Conservation (phyloP, 2,888 invertebrate species). For the Apamea sordens region DNA sequence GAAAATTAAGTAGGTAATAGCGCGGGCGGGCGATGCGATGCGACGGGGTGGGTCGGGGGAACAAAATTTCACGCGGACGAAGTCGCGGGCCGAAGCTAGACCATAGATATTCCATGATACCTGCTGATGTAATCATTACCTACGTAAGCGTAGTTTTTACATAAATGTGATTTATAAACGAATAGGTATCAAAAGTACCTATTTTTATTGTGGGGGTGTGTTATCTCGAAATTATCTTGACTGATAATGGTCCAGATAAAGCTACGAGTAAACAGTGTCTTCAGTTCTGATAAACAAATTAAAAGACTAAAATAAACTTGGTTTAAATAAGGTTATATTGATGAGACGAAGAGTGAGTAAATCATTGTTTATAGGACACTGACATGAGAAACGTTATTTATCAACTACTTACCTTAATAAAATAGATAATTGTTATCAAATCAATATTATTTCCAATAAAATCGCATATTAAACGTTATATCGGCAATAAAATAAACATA, state of each 20-base stretch:
- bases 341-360: not conserved
- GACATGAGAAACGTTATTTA: not conserved
- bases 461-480: not conserved
- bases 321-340: constrained; percentile 1
- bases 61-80: no score
- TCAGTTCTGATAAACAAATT: constrained; percentile 21
- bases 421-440: not conserved
- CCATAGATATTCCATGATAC: not conserved
- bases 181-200: constrained; percentile 17
- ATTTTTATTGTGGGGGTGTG: constrained; percentile 53
- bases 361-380: not conserved
- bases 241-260: constrained; percentile 45
- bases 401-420: not conserved
- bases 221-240: constrained; percentile 47
- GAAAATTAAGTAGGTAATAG: no score
- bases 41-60: no score
- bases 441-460: constrained; percentile 18
- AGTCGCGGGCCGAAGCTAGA: no score
- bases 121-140: constrained; percentile 22
- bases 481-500: not conserved
- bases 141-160: not conserved
- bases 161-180: constrained; percentile 8
- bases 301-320: constrained; percentile 7
- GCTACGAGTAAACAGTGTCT: constrained; percentile 15
- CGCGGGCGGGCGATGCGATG: no score